Evolutionary conservation across 2,797 vertebrate genomes (phyloP), one percentile per base, ranked within the genome.

Genomic region (Eupleurogrammus muticus): DNA sequence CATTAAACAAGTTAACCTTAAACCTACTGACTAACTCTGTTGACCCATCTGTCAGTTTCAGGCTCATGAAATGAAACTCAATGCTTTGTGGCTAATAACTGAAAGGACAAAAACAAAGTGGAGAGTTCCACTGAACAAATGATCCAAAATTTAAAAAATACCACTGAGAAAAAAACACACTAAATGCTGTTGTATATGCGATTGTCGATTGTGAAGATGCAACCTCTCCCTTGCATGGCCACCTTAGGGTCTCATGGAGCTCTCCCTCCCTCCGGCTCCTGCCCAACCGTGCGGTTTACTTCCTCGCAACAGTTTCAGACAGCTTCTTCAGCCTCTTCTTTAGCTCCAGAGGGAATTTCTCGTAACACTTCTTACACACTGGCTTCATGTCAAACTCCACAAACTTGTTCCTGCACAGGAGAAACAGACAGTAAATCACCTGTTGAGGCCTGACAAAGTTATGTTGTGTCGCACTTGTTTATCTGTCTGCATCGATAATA

Each of bases 351-450:
- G 98, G 98, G 89, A 99, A 99, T 82, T 99, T 99, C 93, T 99
- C 97, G 0, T 99, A 99, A 89, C 98, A 99, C 86, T 98, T 99
- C 94, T 99, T 99, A 84, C 97, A 99, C 82, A 99, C 97, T 13
- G 97, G 98, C 82, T 99, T 99, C 98, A 99, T 99, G 92, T 99
- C 98, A 92, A 99, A 99, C 91, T 99, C 98, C 92, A 99, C 98
- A 92, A 99, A 99, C 93, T 99, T 99, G 94, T 98, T 99, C 95
- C 97, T 99, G 87, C 65, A 55, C 61, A 53, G 34, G 21, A 75
- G 51, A 79, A 19, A 66, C 2, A 1, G 64, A 51, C 5, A 20
- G 17, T 52, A 16, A 52, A 52, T 28, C 16, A 11, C 4, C 10
- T 49, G 48, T 23, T 49, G 9, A 13, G 52, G 3, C n/a, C 24